Evolutionary conservation across 2,113 vertebrate species (phyloP).

Genomic region (Oriolus oriolus): DNA sequence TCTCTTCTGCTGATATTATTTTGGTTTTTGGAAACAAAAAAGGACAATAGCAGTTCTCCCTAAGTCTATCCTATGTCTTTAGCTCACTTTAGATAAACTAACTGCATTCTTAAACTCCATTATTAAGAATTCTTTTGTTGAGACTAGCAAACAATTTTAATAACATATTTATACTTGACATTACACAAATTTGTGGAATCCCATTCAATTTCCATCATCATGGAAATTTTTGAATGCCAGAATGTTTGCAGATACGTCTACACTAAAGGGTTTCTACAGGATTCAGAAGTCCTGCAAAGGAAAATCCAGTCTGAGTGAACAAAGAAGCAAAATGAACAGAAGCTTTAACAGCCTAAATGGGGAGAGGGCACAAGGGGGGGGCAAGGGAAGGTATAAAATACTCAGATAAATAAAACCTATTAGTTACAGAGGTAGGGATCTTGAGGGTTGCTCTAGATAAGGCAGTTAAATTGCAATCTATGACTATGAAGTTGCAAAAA

Average conservation of each 20-base stretch:
- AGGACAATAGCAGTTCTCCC: neutral
- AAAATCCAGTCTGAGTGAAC: neutral
- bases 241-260: neutral
- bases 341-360: neutral
- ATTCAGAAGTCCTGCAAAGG: neutral
- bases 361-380: accelerated
- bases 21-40: neutral
- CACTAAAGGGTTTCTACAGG: neutral
- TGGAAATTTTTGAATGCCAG: neutral
- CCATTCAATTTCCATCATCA: constrained; percentile 17
- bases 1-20: neutral
- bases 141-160: neutral
- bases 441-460: constrained; percentile 29
- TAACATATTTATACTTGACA: neutral
- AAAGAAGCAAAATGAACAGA: neutral
- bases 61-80: neutral
- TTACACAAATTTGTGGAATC: neutral
- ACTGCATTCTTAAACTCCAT: neutral
- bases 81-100: constrained; percentile 3
- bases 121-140: neutral
- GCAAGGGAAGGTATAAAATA: neutral
- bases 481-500: neutral
- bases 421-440: neutral
- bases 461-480: neutral
- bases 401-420: neutral